A percentile compares a stretch with the other conserved stretches of the same genome.
phyloP scores from a whole-genome alignment of 2,797 vertebrate species.

The Acanthiza pusilla region DNA sequence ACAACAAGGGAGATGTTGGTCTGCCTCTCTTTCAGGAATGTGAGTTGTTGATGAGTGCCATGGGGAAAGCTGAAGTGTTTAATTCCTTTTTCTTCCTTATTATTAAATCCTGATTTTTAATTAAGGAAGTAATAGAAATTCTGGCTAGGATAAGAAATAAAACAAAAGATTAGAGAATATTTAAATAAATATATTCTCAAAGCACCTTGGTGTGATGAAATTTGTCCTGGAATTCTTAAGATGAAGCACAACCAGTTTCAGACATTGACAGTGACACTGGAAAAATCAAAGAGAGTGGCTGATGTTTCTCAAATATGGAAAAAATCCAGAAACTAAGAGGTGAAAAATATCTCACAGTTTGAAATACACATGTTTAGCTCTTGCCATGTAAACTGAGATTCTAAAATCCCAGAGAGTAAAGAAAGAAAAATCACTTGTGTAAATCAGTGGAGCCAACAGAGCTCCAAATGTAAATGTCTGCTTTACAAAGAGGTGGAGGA shows the following conservation, averaged over 20 bases:
- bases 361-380: neutral
- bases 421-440: neutral
- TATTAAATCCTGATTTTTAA: neutral
- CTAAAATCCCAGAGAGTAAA: neutral
- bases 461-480: neutral
- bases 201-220: neutral
- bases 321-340: neutral
- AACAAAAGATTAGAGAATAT: neutral
- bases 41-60: neutral
- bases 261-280: neutral
- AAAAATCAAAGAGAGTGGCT: neutral
- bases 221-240: neutral
- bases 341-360: neutral
- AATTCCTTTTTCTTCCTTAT: neutral
- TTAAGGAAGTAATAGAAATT: neutral
- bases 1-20: neutral
- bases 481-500: neutral
- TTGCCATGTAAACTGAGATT: neutral
- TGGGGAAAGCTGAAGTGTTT: neutral
- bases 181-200: neutral
- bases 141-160: neutral
- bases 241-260: neutral
- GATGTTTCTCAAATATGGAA: neutral
- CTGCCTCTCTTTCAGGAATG: neutral
- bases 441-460: rapidly evolving